Evolutionary conservation across 2,888 invertebrate species (phyloP).

Genomic region (Muschampia plurimacula): DNA sequence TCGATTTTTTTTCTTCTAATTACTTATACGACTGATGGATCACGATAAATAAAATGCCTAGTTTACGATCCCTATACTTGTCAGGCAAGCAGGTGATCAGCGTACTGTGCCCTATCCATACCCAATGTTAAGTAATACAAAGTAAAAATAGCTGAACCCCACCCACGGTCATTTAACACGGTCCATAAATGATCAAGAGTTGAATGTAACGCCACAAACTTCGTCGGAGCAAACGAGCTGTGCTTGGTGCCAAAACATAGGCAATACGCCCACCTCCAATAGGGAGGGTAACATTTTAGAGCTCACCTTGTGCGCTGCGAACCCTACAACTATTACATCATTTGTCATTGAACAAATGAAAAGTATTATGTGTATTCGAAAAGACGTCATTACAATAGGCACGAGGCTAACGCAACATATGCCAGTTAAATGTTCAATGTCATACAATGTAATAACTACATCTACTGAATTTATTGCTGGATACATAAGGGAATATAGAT

Average conservation of each 20-base stretch:
- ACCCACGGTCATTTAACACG: slow-evolving; percentile 63
- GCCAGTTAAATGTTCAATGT: slow-evolving; percentile 55
- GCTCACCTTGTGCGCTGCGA: slow-evolving; percentile 86
- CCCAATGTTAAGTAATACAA: slow-evolving; percentile 48
- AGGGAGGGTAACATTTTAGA: slow-evolving; percentile 83
- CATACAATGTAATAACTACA: slow-evolving; percentile 75
- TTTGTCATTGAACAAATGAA: slow-evolving; percentile 59
- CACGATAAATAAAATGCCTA: slow-evolving; percentile 34
- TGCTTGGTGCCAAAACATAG: slow-evolving; percentile 83
- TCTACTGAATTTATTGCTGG: slow-evolving; percentile 84
- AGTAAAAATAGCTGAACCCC: slow-evolving; percentile 57
- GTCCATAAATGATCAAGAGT: slow-evolving; percentile 58
- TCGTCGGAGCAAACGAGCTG: slow-evolving; percentile 75
- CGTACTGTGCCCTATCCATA: slow-evolving; percentile 55
- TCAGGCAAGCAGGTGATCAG: slow-evolving; percentile 57
- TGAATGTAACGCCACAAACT: slow-evolving; percentile 68
- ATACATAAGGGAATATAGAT: slow-evolving; percentile 85
- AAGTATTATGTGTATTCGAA: slow-evolving; percentile 11
- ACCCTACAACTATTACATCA: slow-evolving; percentile 74
- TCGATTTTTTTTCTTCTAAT: slow-evolving; percentile 59
- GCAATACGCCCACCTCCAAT: slow-evolving; percentile 86
- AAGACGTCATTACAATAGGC: slow-evolving; percentile 1
- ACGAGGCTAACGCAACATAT: slow-evolving; percentile 15
- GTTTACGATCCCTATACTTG: slow-evolving; percentile 51
- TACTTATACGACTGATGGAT: slow-evolving; percentile 35